Base-by-base conservation (phyloP, 2,113 vertebrate species). In the Gambusia affinis region DNA sequence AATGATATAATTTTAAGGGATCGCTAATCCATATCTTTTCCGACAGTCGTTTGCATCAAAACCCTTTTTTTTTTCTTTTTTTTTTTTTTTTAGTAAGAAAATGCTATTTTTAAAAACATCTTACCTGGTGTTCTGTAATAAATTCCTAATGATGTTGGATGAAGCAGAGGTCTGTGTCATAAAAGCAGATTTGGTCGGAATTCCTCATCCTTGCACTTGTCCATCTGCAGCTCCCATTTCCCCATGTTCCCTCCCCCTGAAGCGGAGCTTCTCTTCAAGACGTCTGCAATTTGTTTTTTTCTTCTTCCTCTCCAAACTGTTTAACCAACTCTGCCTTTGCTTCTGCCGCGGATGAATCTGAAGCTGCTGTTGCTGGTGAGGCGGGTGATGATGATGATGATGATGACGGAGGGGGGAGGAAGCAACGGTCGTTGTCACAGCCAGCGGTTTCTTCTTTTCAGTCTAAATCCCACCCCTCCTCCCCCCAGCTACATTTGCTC, bases 241-340 rank as follows among this genome's bases (percentile, higher is more conserved):
- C 70, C 92, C 94, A 94, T 94, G 85, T 82, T 92, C 84, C 51
- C 64, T 67, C 64, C 64, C 76, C 54, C 78, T 71, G 64, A 76
- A 82, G 67, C 37, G 80, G 82, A 87, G 87, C 83, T 72, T 81
- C 82, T 87, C 80, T 60, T 61, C 70, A 67, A 80, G 81, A 71
- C 67, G 75, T 70, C 68, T 70, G 76, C 79, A 68, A 81, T n/a
- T 17, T n/a, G 51, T 24, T 6, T 57, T 17, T 54, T 54, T 83
- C 77, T 22, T 63, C 81, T 73, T 70, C 51, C 30, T 80, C 67
- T 67, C 29, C 75, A 65, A 77, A 76, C 81, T 66, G 82, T 70
- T 57, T 64, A 72, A 79, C 31, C 76, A 70, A 65, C 76, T 68
- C 72, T 82, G 79, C 70, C n/a, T 60, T 73, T 62, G 69, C 61